Percentiles rank a stretch among this genome's conserved stretches.
phyloP scores from a whole-genome alignment of 2,888 invertebrate species.

The Aporophyla nigra region DNA sequence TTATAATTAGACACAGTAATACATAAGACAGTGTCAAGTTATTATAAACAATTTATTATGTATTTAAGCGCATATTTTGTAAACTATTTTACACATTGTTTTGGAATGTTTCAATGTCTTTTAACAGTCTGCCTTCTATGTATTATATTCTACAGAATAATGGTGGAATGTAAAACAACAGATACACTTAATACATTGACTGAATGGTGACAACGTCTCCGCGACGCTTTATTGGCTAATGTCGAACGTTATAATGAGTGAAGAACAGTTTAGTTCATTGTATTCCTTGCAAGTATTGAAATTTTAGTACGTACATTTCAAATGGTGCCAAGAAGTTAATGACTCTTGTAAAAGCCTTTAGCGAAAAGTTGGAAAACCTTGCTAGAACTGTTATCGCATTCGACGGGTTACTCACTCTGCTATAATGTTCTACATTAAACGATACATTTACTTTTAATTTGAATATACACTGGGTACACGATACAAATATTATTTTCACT shows the following conservation, averaged over 20 bases:
- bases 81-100: slow-evolving; percentile 79
- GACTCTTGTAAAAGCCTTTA: slow-evolving; percentile 25
- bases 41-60: slow-evolving; percentile 81
- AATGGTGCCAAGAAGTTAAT: slow-evolving; percentile 54
- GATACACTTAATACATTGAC: slow-evolving; percentile 70
- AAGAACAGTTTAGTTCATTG: slow-evolving; percentile 20
- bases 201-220: slow-evolving; percentile 68
- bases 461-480: slow-evolving; percentile 66
- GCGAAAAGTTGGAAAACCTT: slow-evolving; percentile 40
- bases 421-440: slow-evolving; percentile 62
- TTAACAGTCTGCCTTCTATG: slow-evolving; percentile 63
- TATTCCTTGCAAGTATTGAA: slow-evolving; percentile 25
- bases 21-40: slow-evolving; percentile 83
- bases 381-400: slow-evolving; percentile 15
- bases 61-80: slow-evolving; percentile 87
- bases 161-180: slow-evolving; percentile 79
- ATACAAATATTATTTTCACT: slow-evolving; percentile 60
- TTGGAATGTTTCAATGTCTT: slow-evolving; percentile 86
- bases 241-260: slow-evolving; percentile 56
- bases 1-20: slow-evolving; percentile 87
- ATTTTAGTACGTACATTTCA: slow-evolving; percentile 22
- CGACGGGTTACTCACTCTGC: slow-evolving; percentile 26
- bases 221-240: slow-evolving; percentile 46
- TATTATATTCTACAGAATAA: slow-evolving; percentile 74
- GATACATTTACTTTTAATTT: slow-evolving; percentile 54